A percentile compares a stretch with the other conserved stretches of the same genome.
Conservation (phyloP, 2,797 vertebrate species). For the Fistularia commersonii region DNA sequence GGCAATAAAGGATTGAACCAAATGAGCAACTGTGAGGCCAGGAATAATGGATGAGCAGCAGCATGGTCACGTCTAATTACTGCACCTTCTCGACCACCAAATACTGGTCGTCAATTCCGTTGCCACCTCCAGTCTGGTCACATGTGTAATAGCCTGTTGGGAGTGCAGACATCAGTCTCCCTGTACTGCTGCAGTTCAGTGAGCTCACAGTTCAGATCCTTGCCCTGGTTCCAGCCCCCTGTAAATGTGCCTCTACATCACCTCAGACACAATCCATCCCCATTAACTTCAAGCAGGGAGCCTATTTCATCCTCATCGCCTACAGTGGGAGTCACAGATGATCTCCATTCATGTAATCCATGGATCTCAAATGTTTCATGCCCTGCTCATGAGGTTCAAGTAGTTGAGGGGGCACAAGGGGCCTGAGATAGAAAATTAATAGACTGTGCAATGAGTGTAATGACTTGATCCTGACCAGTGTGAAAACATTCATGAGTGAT, state of each 20-base stretch:
- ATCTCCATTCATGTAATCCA: conserved; percentile 50
- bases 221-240: conserved; percentile 34
- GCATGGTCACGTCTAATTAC: conserved; percentile 55
- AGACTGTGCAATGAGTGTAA: conserved; percentile 48
- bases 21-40: conserved; percentile 43
- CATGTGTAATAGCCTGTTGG: conserved; percentile 42
- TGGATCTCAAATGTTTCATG: conserved; percentile 18
- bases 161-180: conserved; percentile 36
- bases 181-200: conserved; percentile 25
- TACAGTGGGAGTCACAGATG: conserved; percentile 36
- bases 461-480: conserved; percentile 36
- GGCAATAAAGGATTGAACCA: conserved; percentile 4
- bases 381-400: conserved; percentile 37
- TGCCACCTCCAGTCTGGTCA: conserved; percentile 38
- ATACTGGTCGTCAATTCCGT: conserved; percentile 20
- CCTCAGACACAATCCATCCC: conserved; percentile 57
- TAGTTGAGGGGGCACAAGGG: conserved; percentile 43
- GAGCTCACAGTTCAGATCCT: conserved; percentile 41
- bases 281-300: conserved; percentile 57
- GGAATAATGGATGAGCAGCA: conserved; percentile 58
- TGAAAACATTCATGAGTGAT: conserved; percentile 26
- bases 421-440: conserved; percentile 53
- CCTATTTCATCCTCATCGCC: conserved; percentile 56
- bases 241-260: conserved; percentile 54
- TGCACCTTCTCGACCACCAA: conserved; percentile 39